Conservation (phyloP, 2,113 vertebrate genomes). For the Phyllostomus hastatus region DNA sequence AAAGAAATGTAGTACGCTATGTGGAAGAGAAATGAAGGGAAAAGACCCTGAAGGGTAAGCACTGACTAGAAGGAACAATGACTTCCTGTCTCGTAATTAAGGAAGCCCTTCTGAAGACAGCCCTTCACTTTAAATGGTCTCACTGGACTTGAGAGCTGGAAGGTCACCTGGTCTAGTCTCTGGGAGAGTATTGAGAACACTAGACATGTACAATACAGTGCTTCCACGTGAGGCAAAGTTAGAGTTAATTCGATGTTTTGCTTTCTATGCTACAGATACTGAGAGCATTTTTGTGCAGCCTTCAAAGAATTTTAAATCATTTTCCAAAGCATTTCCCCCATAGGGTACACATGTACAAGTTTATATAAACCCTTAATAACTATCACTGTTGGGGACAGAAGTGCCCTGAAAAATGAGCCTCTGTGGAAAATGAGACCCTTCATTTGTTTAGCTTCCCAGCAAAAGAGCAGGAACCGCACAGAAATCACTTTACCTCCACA, state of each 20-base stretch:
- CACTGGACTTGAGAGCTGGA: neutral
- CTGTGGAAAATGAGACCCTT: neutral
- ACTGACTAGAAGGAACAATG: neutral
- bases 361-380: neutral
- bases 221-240: neutral
- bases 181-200: neutral
- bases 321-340: neutral
- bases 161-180: neutral
- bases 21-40: neutral
- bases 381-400: neutral
- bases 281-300: neutral
- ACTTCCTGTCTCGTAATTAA: neutral
- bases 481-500: slow-evolving; percentile 76
- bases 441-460: neutral
- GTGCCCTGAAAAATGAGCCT: neutral
- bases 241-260: neutral
- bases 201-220: neutral
- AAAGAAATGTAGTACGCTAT: neutral
- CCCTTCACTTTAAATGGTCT: neutral
- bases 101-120: neutral
- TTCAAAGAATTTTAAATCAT: slow-evolving; percentile 1
- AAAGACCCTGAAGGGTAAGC: neutral
- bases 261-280: neutral
- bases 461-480: neutral
- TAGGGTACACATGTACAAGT: neutral